Conservation (phyloP, 2,797 vertebrate genomes). For the Girardinus metallicus region DNA sequence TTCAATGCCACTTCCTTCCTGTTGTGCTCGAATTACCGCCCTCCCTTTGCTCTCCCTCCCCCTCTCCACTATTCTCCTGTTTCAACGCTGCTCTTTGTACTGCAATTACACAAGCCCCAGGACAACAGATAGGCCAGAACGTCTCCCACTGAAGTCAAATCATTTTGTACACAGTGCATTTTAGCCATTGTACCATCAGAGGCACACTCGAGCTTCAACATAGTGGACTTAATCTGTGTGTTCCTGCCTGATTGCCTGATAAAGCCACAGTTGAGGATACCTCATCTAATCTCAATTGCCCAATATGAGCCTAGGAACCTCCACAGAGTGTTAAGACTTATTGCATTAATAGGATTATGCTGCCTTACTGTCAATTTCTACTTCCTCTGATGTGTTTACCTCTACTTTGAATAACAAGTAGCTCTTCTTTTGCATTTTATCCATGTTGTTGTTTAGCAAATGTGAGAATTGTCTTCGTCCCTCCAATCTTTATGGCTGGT, state of each 20-base stretch:
- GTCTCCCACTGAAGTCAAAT: conserved; percentile 59
- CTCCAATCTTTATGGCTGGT: background rate
- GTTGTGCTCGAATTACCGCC: conserved; percentile 89
- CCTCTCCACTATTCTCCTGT: conserved; percentile 59
- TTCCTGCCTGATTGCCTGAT: conserved; percentile 55
- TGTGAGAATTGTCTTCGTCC: background rate
- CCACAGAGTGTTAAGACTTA: conserved; percentile 53
- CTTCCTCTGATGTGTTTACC: background rate
- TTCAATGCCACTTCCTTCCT: conserved; percentile 96
- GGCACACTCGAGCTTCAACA: conserved; percentile 45
- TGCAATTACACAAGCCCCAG: conserved; percentile 70
- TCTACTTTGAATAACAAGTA: background rate
- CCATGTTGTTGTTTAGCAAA: background rate
- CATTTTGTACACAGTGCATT: conserved; percentile 45
- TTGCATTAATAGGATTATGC: conserved; percentile 51
- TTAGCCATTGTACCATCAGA: conserved; percentile 44
- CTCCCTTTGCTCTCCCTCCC: conserved; percentile 40
- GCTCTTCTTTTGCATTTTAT: background rate
- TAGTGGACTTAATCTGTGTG: conserved; percentile 65
- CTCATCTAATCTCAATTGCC: conserved; percentile 66
- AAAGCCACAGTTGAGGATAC: conserved; percentile 56
- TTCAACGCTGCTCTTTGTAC: conserved; percentile 79
- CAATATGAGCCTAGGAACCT: conserved; percentile 63
- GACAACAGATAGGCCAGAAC: conserved; percentile 65
- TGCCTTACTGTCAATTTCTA: background rate